phyloP scores from a whole-genome alignment of 2,888 invertebrate species.

The Malthinus seriepunctatus region DNA sequence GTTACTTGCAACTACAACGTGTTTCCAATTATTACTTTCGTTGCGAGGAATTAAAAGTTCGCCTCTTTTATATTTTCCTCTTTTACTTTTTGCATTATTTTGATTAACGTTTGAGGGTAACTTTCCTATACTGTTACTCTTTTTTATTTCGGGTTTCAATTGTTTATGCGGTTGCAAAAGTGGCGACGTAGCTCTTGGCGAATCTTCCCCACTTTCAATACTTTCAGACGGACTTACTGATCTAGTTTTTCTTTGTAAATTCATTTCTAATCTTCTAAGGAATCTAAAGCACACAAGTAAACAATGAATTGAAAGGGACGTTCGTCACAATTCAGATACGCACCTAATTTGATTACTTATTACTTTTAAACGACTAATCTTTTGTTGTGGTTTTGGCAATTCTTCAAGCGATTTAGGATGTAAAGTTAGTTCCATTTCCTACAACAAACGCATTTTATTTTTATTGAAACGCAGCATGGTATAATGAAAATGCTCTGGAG shows the following conservation, averaged over 20 bases:
- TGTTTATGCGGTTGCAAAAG: conserved; percentile 55
- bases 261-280: conserved; percentile 70
- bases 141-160: conserved; percentile 49
- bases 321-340: conserved; percentile 44
- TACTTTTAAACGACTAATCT: conserved; percentile 70
- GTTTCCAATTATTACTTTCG: conserved; percentile 44
- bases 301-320: not conserved
- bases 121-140: conserved; percentile 53
- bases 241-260: conserved; percentile 69
- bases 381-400: conserved; percentile 59
- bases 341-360: conserved; percentile 81
- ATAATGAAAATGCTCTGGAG: too few species aligned
- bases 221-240: conserved; percentile 58
- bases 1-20: conserved; percentile 44
- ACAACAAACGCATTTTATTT: conserved; percentile 26
- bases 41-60: conserved; percentile 41
- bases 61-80: conserved; percentile 44
- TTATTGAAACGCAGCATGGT: too few species aligned
- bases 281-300: conserved; percentile 58
- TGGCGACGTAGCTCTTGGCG: conserved; percentile 68
- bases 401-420: conserved; percentile 65
- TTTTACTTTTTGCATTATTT: conserved; percentile 36
- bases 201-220: conserved; percentile 60
- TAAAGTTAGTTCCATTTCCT: conserved; percentile 57
- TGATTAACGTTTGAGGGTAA: conserved; percentile 40